Evolutionary conservation across 1,140 invertebrate species (phyloP), one percentile per base, ranked within the genome.

Genomic region (Pteromalus puparum): DNA sequence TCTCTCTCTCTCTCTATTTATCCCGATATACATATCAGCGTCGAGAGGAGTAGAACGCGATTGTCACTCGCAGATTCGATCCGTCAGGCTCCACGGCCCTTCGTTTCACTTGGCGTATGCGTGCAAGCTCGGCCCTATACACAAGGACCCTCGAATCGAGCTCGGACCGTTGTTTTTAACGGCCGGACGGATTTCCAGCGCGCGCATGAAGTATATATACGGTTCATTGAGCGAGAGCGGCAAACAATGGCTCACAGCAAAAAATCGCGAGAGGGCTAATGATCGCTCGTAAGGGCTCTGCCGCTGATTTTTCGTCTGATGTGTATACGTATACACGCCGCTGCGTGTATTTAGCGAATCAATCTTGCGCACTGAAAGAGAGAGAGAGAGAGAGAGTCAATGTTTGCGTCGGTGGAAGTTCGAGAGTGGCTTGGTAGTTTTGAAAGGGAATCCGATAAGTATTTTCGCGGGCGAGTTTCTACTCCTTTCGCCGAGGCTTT

Each of bases 51-150:
- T 38, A 72, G 24, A 81, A 73, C 53, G 46, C 79, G 68, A 73
- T 72, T 81, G 42, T 81, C 79, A 73, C 46, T 81, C 48, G 28
- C 68, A 53, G 79, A 48, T 24, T 70, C 21, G n/a, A 26, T 70
- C 38, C 30, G 7, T 79, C 13, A 67, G 67, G 28, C 68, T 4
- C 21, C 12, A 13, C 24, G 18, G 24, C 53, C 53, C 53, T 61
- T n/a, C 53, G 21, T 1, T 21, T 61, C 18, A 61, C 18, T 61
- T 21, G n/a, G 48, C 53, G 53, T 61, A 1, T 61, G 48, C 53
- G 53, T 61, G 6, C 5, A 5, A 15, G 53, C 53, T 21, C 53
- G 21, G 21, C 53, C 53, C 53, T 18, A 6, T 4, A n/a, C n/a
- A n/a, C 1, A 61, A 61, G 53, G 53, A 61, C 53, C 18, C 53